Percentiles rank a stretch among this genome's conserved stretches.
These are phyloP conservation scores for Heliconius ismenius DNA, from an alignment of 2,888 invertebrate genomes.

Conservation along the genomic window DNA sequence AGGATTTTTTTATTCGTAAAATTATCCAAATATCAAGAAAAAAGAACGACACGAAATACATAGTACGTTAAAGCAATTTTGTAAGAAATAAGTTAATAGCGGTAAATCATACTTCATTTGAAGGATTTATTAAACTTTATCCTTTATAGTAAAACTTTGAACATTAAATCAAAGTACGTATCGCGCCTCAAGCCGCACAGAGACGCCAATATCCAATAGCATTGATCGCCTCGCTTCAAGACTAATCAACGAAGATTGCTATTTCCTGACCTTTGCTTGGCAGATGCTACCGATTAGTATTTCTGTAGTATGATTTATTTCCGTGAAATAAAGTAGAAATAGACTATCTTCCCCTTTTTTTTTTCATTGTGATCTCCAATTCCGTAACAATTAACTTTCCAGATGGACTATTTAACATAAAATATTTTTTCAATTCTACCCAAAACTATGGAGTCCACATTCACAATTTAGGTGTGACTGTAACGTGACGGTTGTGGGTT, in stretches of 20 bases:
- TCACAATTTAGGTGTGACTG: too few relatives aligned
- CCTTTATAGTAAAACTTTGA: not conserved
- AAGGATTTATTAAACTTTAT: not conserved
- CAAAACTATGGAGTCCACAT: not conserved
- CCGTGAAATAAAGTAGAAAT: not conserved
- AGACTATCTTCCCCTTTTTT: not conserved
- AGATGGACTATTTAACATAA: not conserved
- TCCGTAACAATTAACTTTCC: too few relatives aligned
- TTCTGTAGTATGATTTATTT: constrained; percentile 2
- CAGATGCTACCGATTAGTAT: constrained; percentile 3
- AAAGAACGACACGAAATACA: too few relatives aligned
- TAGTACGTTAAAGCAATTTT: too few relatives aligned
- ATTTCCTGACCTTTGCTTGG: constrained; percentile 4
- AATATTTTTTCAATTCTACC: not conserved
- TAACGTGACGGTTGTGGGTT: too few relatives aligned
- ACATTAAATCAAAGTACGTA: not conserved
- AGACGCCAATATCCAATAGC: constrained; percentile 13
- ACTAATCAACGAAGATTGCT: constrained; percentile 14
- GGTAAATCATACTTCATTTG: not conserved
- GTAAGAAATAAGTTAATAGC: not conserved
- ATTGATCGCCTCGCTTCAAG: constrained; percentile 19
- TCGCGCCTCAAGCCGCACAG: not conserved
- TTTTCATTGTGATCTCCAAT: not conserved
- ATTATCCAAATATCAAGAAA: too few relatives aligned
- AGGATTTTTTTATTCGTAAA: too few relatives aligned